Conservation (phyloP, 1,140 invertebrate species). For the Brevipalpus yothersi region DNA sequence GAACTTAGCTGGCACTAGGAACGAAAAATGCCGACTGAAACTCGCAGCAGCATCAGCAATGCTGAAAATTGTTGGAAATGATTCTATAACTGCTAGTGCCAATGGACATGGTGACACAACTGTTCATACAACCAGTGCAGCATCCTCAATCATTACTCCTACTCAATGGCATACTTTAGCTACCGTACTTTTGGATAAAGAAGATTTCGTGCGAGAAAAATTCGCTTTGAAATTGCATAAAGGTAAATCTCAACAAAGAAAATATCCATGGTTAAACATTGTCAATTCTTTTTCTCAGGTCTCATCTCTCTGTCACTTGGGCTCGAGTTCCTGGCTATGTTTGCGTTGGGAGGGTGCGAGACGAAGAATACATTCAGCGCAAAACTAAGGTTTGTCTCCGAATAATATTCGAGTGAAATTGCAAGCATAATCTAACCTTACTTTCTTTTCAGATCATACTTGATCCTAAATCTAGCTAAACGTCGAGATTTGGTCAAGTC, state of each 20-base stretch:
- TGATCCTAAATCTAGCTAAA: constrained; percentile 61
- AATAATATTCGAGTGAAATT: background rate
- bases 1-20: constrained; percentile 23
- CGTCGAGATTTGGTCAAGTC: constrained; percentile 65
- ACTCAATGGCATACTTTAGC: constrained; percentile 9
- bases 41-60: constrained; percentile 75
- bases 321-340: constrained; percentile 88
- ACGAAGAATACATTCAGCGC: constrained; percentile 6
- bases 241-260: constrained; percentile 23
- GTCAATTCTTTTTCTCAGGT: background rate
- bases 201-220: constrained; percentile 40
- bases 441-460: constrained; percentile 15
- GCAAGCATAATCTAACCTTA: background rate
- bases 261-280: background rate
- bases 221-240: constrained; percentile 80
- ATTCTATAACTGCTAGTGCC: constrained; percentile 2
- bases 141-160: constrained; percentile 6
- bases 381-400: constrained; percentile 1
- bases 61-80: constrained; percentile 34
- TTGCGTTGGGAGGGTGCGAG: constrained; percentile 42
- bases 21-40: constrained; percentile 71
- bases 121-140: background rate
- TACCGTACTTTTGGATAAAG: constrained; percentile 5
- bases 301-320: constrained; percentile 38
- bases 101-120: constrained; percentile 1